phyloP scores from a whole-genome alignment of 2,888 invertebrate species.

The Alitta virens region DNA sequence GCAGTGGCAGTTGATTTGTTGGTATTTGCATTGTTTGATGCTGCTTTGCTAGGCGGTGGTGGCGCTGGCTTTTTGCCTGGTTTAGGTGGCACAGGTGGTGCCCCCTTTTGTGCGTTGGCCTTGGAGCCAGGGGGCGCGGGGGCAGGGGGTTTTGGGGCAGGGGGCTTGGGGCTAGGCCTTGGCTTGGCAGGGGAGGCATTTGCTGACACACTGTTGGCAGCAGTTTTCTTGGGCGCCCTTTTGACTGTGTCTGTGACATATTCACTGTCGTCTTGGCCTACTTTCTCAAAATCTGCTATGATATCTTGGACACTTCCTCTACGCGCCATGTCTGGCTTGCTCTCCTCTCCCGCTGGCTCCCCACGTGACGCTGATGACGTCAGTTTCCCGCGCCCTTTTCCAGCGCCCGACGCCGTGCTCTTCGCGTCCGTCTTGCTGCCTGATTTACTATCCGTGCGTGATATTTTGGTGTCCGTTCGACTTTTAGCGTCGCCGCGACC shows the following conservation, averaged over 20 bases:
- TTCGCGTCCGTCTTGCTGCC: background rate
- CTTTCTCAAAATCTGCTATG: background rate
- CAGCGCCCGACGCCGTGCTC: background rate
- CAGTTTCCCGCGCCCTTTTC: background rate
- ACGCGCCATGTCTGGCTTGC: too few relatives aligned
- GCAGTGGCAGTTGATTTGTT: background rate
- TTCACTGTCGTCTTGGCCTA: background rate
- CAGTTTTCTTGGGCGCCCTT: background rate
- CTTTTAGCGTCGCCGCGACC: conserved; percentile 5
- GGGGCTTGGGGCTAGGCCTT: background rate
- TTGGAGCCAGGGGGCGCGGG: background rate
- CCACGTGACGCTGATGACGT: background rate
- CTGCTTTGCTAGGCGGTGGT: background rate
- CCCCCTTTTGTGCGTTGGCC: background rate
- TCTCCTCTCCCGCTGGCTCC: too few relatives aligned
- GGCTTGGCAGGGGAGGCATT: background rate
- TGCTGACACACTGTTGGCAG: background rate
- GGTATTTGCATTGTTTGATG: background rate
- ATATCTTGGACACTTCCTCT: background rate
- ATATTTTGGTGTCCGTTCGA: background rate
- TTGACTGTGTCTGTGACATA: background rate
- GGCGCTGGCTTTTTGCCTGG: background rate
- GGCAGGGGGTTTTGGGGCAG: background rate
- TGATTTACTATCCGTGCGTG: background rate
- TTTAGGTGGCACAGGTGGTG: conserved; percentile 3